phyloP scores from a whole-genome alignment of 1,140 invertebrate genomes.

The Parasteatoda tepidariorum region DNA sequence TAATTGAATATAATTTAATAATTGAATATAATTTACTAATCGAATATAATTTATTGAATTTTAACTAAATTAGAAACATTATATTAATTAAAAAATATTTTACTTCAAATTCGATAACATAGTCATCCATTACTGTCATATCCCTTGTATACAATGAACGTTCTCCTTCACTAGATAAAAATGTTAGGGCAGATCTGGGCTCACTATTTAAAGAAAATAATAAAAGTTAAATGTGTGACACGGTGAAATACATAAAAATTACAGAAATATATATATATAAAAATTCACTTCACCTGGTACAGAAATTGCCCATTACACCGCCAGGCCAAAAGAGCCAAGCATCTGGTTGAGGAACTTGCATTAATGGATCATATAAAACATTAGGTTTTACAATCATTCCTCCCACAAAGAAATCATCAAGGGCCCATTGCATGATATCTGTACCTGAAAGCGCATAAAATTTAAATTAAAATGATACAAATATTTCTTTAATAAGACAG shows the following conservation, averaged over 20 bases:
- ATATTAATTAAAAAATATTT: too few species aligned
- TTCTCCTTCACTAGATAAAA: conserved; percentile 65
- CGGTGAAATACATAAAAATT: not conserved
- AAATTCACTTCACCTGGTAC: conserved; percentile 64
- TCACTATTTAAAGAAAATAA: not conserved
- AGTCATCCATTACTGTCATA: conserved; percentile 68
- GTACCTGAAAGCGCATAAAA: conserved; percentile 40
- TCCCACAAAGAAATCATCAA: conserved; percentile 70
- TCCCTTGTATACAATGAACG: conserved; percentile 69
- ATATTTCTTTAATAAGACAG: not conserved
- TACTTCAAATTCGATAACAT: conserved; percentile 71
- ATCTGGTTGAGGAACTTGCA: conserved; percentile 64
- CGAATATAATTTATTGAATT: too few species aligned
- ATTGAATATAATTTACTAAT: too few species aligned
- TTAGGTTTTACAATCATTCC: conserved; percentile 68
- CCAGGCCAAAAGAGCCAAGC: conserved; percentile 70
- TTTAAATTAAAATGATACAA: too few species aligned
- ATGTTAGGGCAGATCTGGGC: conserved; percentile 65
- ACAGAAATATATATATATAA: not conserved
- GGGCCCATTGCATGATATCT: conserved; percentile 67
- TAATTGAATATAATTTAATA: too few species aligned
- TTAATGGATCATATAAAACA: conserved; percentile 68
- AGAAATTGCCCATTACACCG: conserved; percentile 66
- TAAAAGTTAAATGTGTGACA: not conserved
- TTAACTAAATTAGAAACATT: too few species aligned